Evolutionary conservation across 2,113 vertebrate genomes (phyloP).

Genomic region (Crotalus helleri): DNA sequence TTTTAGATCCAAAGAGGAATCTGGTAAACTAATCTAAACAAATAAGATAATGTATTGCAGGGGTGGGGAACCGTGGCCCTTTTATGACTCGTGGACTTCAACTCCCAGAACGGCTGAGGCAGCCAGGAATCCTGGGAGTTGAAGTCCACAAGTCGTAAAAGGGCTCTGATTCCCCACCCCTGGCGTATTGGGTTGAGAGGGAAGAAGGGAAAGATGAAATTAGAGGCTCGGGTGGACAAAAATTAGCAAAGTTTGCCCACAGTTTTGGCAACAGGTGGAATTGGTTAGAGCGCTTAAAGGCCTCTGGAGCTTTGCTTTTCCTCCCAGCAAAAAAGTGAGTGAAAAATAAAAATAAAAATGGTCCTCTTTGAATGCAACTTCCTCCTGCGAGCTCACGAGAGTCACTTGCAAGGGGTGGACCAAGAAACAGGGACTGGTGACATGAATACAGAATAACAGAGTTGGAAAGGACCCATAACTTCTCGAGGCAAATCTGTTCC

Average conservation of each 20-base stretch:
- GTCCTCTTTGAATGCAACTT: no score
- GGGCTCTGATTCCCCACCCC: no score
- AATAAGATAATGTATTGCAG: constrained; percentile 10
- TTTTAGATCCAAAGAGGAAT: not conserved
- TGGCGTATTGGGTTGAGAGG: no score
- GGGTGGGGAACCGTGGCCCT: not conserved
- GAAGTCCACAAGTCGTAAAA: no score
- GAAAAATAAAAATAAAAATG: no score
- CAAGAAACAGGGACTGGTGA: not conserved
- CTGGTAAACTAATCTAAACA: constrained; percentile 24
- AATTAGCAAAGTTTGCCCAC: no score
- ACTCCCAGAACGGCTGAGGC: not conserved
- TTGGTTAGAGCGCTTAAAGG: no score
- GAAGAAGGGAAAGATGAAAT: no score
- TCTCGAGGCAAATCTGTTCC: not conserved
- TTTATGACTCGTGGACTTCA: not conserved
- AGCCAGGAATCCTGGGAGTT: not conserved
- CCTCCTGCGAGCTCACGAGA: not conserved
- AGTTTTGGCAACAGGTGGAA: no score
- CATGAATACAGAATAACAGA: not conserved
- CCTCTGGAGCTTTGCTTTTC: no score
- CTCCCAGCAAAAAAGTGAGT: no score
- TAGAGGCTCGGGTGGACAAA: no score
- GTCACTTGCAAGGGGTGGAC: not conserved
- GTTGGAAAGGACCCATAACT: not conserved